Percentiles rank a stretch among this genome's conserved stretches.
phyloP scores from a whole-genome alignment of 1,140 invertebrate genomes.

The Vanessa tameamea region DNA sequence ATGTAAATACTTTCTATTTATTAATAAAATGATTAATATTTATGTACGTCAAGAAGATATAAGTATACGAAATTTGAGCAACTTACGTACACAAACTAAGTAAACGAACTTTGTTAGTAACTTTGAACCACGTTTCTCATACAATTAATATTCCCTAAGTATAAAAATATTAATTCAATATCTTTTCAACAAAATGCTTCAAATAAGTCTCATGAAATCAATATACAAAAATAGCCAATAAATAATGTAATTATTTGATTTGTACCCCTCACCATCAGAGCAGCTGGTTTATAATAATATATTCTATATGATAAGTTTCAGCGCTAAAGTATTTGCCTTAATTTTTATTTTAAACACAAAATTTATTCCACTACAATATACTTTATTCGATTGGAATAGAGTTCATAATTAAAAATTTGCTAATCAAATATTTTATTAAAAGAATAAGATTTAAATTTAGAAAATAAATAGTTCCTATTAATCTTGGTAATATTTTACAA shows the following conservation, averaged over 20 bases:
- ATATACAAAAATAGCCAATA: constrained; percentile 72
- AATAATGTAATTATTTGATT: constrained; percentile 66
- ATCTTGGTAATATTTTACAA: too few relatives aligned
- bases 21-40: too few relatives aligned
- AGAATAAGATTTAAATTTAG: too few relatives aligned
- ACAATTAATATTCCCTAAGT: constrained; percentile 56
- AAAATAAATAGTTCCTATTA: too few relatives aligned
- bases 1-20: not conserved
- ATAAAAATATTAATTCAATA: constrained; percentile 79
- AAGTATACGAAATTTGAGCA: constrained; percentile 14
- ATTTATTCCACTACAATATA: too few relatives aligned
- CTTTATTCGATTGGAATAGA: too few relatives aligned
- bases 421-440: too few relatives aligned
- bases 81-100: not conserved
- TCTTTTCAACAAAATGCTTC: constrained; percentile 60
- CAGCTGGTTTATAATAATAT: constrained; percentile 63
- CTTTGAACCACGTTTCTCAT: constrained; percentile 43
- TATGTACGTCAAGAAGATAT: too few relatives aligned
- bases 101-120: constrained; percentile 35
- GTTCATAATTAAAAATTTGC: too few relatives aligned
- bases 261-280: constrained; percentile 79
- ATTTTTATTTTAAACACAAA: not conserved
- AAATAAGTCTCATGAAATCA: constrained; percentile 66
- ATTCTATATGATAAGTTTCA: constrained; percentile 29
- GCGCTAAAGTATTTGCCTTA: constrained; percentile 15